phyloP scores from a whole-genome alignment of 2,113 vertebrate genomes.

The Ondatra zibethicus region DNA sequence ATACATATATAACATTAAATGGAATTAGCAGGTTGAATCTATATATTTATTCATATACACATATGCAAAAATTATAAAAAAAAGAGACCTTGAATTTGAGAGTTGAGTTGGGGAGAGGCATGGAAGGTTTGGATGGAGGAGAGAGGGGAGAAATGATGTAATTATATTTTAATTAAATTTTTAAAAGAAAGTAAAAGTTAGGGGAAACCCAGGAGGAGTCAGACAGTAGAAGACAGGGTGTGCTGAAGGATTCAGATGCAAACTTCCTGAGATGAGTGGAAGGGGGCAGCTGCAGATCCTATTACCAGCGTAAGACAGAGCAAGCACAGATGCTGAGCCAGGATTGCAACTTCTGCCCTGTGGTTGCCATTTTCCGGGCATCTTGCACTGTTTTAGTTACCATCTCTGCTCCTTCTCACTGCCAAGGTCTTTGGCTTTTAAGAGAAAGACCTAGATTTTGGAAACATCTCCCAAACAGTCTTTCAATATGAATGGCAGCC shows the following conservation, averaged over 20 bases:
- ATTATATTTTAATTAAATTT: neutral
- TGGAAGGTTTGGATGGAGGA: neutral
- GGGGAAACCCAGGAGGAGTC: neutral
- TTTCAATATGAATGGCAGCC: neutral
- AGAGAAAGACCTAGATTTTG: neutral
- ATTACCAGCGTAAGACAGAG: neutral
- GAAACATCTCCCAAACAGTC: neutral
- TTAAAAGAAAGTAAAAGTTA: constrained; percentile 13
- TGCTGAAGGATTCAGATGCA: neutral
- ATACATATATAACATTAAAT: neutral
- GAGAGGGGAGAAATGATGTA: neutral
- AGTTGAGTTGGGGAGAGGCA: neutral
- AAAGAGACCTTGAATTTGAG: neutral
- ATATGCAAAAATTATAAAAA: neutral
- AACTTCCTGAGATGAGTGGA: neutral
- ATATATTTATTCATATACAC: neutral
- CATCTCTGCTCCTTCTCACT: neutral
- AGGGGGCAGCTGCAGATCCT: neutral
- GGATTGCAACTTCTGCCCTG: neutral
- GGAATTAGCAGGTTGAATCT: neutral
- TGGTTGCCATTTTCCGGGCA: neutral
- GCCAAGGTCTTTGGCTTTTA: neutral
- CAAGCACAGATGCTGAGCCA: neutral
- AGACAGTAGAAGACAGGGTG: neutral
- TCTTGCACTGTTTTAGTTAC: neutral